These are phyloP conservation scores for Diacarnus erythraeanus DNA, from an alignment of 37 sponge, comb jelly and placozoan genomes.

Conservation along the genomic window DNA sequence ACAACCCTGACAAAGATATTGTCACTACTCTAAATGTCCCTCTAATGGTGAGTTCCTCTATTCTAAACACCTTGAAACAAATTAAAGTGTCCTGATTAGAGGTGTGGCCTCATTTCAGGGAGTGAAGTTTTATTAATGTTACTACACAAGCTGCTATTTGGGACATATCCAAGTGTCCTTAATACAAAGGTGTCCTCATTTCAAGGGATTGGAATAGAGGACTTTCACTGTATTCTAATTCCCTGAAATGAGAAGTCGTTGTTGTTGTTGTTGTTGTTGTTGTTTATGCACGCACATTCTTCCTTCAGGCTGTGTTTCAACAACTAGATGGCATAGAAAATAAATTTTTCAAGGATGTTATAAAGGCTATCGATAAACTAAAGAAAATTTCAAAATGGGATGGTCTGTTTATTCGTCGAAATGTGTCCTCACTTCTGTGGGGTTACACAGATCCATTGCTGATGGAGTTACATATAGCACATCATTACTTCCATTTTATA, in stretches of 20 bases:
- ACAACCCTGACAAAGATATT: slow-evolving; percentile 24
- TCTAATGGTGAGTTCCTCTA: slow-evolving; percentile 55
- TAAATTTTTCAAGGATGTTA: background rate
- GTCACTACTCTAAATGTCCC: slow-evolving; percentile 66
- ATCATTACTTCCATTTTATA: no score
- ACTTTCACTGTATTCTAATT: background rate
- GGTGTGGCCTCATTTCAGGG: no score
- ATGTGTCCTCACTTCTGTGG: slow-evolving; percentile 63
- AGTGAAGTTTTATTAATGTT: no score
- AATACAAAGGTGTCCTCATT: no score
- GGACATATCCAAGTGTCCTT: no score
- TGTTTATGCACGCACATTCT: background rate
- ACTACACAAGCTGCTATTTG: no score
- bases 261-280: background rate
- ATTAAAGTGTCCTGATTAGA: no score
- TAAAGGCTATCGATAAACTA: slow-evolving; percentile 4
- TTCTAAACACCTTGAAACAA: no score
- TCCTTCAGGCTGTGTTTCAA: background rate
- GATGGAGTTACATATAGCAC: no score
- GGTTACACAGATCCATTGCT: slow-evolving; percentile 83
- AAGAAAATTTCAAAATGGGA: background rate
- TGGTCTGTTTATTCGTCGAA: slow-evolving; percentile 36
- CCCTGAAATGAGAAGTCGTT: no score
- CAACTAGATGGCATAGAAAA: background rate
- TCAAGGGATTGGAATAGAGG: slow-evolving; percentile 2